These are phyloP conservation scores for Amiota mariae DNA, from an alignment of 2,888 invertebrate genomes.

Conservation along the genomic window DNA sequence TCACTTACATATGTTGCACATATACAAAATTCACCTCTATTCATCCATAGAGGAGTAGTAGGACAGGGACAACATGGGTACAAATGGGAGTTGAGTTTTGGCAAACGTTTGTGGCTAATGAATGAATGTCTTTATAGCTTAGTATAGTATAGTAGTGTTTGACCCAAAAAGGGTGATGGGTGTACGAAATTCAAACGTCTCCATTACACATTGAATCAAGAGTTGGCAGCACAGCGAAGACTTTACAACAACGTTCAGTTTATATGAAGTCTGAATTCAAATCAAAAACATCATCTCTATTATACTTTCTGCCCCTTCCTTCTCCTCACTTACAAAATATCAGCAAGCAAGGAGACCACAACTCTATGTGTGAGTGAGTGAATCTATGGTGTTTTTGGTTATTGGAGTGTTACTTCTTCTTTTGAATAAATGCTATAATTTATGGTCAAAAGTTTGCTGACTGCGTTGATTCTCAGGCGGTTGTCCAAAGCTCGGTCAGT, in stretches of 20 bases:
- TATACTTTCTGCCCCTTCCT: not conserved
- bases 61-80: constrained; percentile 33
- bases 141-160: not conserved
- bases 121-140: constrained; percentile 33
- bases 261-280: too few relatives aligned
- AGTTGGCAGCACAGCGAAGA: too few relatives aligned
- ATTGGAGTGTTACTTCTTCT: constrained; percentile 34
- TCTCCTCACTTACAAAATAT: not conserved
- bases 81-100: constrained; percentile 52
- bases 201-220: constrained; percentile 8
- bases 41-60: not conserved
- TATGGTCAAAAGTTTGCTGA: constrained; percentile 64
- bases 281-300: too few relatives aligned
- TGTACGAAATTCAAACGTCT: constrained; percentile 24
- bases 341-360: too few relatives aligned
- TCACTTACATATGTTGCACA: not conserved
- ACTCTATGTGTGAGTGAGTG: too few relatives aligned
- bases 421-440: constrained; percentile 68
- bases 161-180: constrained; percentile 8
- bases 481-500: constrained; percentile 51
- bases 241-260: too few relatives aligned
- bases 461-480: constrained; percentile 32
- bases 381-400: not conserved
- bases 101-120: constrained; percentile 46
- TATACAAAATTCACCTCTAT: not conserved